Conservation (phyloP, 2,888 invertebrate species). For the Noctua fimbriata region DNA sequence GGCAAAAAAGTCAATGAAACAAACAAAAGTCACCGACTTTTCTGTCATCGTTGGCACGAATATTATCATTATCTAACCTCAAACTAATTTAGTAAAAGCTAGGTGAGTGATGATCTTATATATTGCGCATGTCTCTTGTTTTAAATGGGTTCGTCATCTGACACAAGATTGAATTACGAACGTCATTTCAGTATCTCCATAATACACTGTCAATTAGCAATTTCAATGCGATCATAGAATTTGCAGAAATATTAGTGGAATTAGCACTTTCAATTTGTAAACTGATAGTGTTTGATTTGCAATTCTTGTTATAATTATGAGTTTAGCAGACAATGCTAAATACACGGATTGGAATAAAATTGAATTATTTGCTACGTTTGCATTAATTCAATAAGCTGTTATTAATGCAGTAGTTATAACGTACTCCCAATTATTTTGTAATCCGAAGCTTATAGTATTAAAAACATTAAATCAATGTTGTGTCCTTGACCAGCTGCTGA, state of each 20-base stretch:
- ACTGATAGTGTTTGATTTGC: slow-evolving; percentile 15
- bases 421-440: slow-evolving; percentile 11
- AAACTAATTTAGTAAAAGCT: neutral
- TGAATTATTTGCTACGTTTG: neutral
- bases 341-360: neutral
- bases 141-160: neutral
- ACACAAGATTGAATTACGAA: neutral
- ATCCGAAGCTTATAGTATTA: slow-evolving; percentile 13
- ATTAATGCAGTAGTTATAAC: neutral
- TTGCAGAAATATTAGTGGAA: slow-evolving; percentile 12
- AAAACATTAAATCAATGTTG: slow-evolving; percentile 20
- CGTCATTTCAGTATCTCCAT: slow-evolving; percentile 9
- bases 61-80: neutral
- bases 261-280: slow-evolving; percentile 25
- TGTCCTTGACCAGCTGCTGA: slow-evolving; percentile 23
- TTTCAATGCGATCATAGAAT: slow-evolving; percentile 10
- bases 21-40: neutral
- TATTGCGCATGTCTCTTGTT: slow-evolving; percentile 8
- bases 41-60: neutral
- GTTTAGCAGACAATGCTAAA: slow-evolving; percentile 29
- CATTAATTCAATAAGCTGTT: neutral
- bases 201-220: slow-evolving; percentile 14
- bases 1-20: too few species aligned
- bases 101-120: neutral
- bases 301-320: slow-evolving; percentile 12